phyloP scores from a whole-genome alignment of 2,888 invertebrate genomes.

The Liopterus haemorrhoidalis region DNA sequence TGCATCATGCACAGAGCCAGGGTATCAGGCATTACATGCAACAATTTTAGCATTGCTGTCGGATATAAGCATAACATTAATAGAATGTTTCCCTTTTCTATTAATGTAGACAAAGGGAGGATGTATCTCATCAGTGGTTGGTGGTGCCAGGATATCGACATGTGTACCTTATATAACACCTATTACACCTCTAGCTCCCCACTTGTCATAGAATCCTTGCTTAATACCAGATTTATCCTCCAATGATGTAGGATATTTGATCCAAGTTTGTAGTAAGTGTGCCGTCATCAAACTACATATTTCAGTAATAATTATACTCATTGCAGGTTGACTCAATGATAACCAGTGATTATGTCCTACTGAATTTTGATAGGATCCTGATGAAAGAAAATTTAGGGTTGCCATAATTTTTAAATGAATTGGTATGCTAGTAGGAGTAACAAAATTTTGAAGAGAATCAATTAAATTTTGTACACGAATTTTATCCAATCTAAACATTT shows the following conservation, averaged over 20 bases:
- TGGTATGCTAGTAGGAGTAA: neutral
- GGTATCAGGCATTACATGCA: conserved; percentile 7
- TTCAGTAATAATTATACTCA: conserved; percentile 8
- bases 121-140: conserved; percentile 7
- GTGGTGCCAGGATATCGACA: conserved; percentile 11
- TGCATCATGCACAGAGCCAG: conserved; percentile 11
- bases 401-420: conserved; percentile 2
- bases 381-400: conserved; percentile 8
- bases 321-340: conserved; percentile 9
- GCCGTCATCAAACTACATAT: conserved; percentile 4
- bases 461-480: conserved; percentile 4
- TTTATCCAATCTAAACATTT: too few relatives aligned
- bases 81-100: conserved; percentile 9
- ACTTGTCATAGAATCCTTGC: conserved; percentile 8
- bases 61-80: conserved; percentile 9
- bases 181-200: conserved; percentile 7
- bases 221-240: conserved; percentile 6
- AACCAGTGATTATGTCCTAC: conserved; percentile 5
- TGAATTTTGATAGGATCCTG: conserved; percentile 6
- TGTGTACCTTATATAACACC: conserved; percentile 9
- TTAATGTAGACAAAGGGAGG: conserved; percentile 13
- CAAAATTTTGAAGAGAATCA: conserved; percentile 1
- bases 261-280: conserved; percentile 3
- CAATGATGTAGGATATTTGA: conserved; percentile 4
- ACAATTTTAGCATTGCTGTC: conserved; percentile 10